Evolutionary conservation across 2,113 vertebrate genomes (phyloP).

Genomic region (Setophaga kirtlandii): DNA sequence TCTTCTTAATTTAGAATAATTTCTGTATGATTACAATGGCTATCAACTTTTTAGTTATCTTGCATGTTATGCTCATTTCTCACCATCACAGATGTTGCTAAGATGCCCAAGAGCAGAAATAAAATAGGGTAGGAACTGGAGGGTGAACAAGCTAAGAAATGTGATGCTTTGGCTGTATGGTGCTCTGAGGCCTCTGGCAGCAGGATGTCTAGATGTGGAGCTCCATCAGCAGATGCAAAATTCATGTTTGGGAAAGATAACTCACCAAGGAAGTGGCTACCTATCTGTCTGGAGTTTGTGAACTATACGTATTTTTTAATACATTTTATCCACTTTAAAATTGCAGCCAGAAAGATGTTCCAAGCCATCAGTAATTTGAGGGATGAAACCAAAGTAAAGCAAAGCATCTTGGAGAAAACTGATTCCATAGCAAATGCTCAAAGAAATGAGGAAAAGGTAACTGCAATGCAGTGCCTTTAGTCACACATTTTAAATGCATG

Average conservation of each 20-base stretch:
- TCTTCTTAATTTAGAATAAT: background rate
- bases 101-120: background rate
- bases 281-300: background rate
- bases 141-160: background rate
- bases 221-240: background rate
- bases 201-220: background rate
- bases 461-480: background rate
- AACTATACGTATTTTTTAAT: background rate
- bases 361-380: background rate
- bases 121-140: background rate
- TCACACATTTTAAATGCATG: rapidly evolving
- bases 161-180: background rate
- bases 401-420: background rate
- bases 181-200: background rate
- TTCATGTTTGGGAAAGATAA: background rate
- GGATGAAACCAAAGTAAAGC: background rate
- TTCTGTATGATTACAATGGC: background rate
- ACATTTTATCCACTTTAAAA: background rate
- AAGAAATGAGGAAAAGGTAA: background rate
- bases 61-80: background rate
- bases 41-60: background rate
- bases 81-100: background rate
- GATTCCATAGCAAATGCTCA: background rate
- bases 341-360: background rate
- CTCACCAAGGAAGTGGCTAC: background rate